Base-by-base conservation (phyloP, 2,113 vertebrate genomes). In the Coturnix japonica region DNA sequence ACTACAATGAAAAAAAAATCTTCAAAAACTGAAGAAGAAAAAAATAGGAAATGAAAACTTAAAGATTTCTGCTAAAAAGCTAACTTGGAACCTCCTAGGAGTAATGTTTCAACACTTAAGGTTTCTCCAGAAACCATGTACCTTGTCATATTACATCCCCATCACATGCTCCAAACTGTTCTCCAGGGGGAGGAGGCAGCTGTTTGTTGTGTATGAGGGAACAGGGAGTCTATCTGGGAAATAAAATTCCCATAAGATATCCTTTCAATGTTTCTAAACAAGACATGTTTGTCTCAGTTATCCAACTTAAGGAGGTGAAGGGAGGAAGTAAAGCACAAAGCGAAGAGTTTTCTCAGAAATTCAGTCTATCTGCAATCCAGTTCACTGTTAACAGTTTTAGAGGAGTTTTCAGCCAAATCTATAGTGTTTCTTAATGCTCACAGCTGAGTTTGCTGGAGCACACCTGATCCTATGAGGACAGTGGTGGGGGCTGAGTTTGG, bases 121-220 rank as follows among this genome's bases (percentile, higher is more conserved):
- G 9, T 73, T 95, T 77, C 78, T 89, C 64, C 47, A 77, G 64
- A 64, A 92, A 31, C 56, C 65, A n/a, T 2, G 0, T 60, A 53
- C 43, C 56, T 61, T 91, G 93, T 94, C 85, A 81, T 91, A 64
- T 85, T 69, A 39, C 14, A 88, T 85, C 76, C 56, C 53, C 69
- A 83, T 89, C 82, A 91, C 61, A 82, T 33, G 3, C 30, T n/a
- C 4, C 46, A 26, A 6, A 66, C 82, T 41, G 79, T 46, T 95
- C 94, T 95, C 72, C 81, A 76, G 69, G 46, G 85, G 21, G 15
- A 87, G 69, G 56, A 91, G 81, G 82, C 93, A 94, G 75, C 76
- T 95, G 91, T 69, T 75, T 31, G 49, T 80, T 75, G 75, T 74
- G 33, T 85, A 65, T 9, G 28, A 90, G 51, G 72, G 72, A 92